Conservation (phyloP, 2,113 vertebrate species). For the Laterallus jamaicensis region DNA sequence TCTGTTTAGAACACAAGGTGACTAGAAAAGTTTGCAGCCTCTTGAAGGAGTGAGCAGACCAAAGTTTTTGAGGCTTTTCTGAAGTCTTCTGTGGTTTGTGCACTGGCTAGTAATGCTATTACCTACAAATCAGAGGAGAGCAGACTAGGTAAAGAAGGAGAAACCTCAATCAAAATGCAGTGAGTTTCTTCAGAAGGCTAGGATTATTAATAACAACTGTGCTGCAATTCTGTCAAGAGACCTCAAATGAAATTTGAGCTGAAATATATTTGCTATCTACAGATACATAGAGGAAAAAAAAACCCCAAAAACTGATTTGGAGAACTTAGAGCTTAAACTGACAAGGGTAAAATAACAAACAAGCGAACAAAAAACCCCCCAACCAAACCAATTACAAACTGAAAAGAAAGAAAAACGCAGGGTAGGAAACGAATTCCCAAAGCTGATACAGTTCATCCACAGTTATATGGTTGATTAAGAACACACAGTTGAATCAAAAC, state of each 20-base stretch:
- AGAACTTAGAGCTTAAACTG: not conserved
- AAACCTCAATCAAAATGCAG: not conserved
- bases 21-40: not conserved
- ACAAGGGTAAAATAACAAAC: not conserved
- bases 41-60: not conserved
- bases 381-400: not conserved
- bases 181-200: not conserved
- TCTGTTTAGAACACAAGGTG: not conserved
- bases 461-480: not conserved
- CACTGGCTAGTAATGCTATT: not conserved
- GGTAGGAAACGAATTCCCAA: not conserved
- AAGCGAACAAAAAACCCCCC: not conserved
- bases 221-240: not conserved
- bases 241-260: not conserved
- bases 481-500: not conserved
- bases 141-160: not conserved
- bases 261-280: not conserved
- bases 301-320: not conserved
- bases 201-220: not conserved
- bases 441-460: not conserved
- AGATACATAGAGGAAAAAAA: not conserved
- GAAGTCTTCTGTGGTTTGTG: not conserved
- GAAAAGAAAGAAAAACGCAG: not conserved
- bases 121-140: not conserved
- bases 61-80: not conserved